Conservation (phyloP, 2,888 invertebrate species). For the Drosophila aldrichi region DNA sequence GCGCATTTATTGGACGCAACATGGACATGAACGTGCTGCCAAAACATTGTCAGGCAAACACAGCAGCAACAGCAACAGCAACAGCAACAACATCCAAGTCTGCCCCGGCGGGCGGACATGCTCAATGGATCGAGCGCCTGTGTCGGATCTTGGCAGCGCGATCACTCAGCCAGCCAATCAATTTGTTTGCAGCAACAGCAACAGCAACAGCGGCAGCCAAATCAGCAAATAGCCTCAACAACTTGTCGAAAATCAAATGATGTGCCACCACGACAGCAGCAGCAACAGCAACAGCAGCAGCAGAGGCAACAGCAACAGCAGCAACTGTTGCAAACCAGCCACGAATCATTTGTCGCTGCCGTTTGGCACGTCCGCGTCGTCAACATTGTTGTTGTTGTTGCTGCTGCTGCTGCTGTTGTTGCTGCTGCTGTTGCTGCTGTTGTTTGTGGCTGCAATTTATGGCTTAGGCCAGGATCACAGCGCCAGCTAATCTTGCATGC, state of each 20-base stretch:
- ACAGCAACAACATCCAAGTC: slow-evolving; percentile 15
- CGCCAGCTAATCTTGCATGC: slow-evolving; percentile 79
- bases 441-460: slow-evolving; percentile 70
- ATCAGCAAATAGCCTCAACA: slow-evolving; percentile 79
- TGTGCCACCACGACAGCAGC: slow-evolving; percentile 71
- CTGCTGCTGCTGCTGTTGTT: slow-evolving; percentile 27
- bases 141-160: slow-evolving; percentile 26
- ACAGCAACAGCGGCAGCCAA: slow-evolving; percentile 59
- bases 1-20: slow-evolving; percentile 72
- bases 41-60: slow-evolving; percentile 58
- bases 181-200: slow-evolving; percentile 62
- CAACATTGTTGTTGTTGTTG: slow-evolving; percentile 35
- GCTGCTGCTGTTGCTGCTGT: slow-evolving; percentile 25
- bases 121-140: slow-evolving; percentile 40
- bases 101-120: slow-evolving; percentile 63
- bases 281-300: slow-evolving; percentile 18
- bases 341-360: slow-evolving; percentile 78
- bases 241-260: slow-evolving; percentile 80
- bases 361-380: slow-evolving; percentile 77
- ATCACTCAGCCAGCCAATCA: slow-evolving; percentile 74
- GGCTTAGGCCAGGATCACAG: slow-evolving; percentile 76
- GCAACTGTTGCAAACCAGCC: slow-evolving; percentile 53
- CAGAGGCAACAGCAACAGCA: slow-evolving; percentile 34
- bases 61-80: slow-evolving; percentile 30
- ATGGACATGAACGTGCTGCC: slow-evolving; percentile 61